Evolutionary conservation across 2,113 vertebrate genomes (phyloP), one percentile per base, ranked within the genome.

Genomic region (Pseudonaja textilis): DNA sequence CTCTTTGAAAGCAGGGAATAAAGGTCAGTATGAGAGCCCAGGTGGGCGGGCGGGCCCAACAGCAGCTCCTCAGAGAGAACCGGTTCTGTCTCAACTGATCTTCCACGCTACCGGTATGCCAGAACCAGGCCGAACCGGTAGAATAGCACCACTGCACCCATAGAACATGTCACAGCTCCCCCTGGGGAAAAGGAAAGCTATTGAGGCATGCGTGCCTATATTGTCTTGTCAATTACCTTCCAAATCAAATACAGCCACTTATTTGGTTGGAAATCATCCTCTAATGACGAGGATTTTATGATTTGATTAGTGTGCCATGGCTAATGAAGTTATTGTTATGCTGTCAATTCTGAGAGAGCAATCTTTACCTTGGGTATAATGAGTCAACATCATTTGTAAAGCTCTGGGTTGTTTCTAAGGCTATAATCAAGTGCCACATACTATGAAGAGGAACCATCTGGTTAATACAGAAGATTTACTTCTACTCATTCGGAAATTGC

Each of bases 231-330:
- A 94, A 91, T 88, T 96, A 94, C 81, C 92, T 92, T 96, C 91
- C 96, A 95, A 97, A 96, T 96, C 96, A 96, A 96, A 96, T 88
- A 91, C 95, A 95, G 96, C 94, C 69, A 90, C 93, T 95, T 95
- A 90, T 95, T 97, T 91, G 94, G 93, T 96, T 39, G 92, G 91
- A 81, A 81, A 94, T 91, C 92, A 91, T 91, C 55, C 94, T 94
- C 91, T 96, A 92, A 95, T 92, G 91, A 94, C 92, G 95, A 93
- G 86, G 94, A 91, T 87, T 93, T 95, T 93, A 3, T 85, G 25
- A 91, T 94, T 92, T 96, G 91, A 92, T 94, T 93, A 95, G 88
- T 23, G 55, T 57, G 90, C 29, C 34, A 5, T 16, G 95, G 61
- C 90, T 94, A 95, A 92, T 45, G 95, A 9, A 94, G 96, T 95